Conservation (phyloP, 2,888 invertebrate species). For the Andrena fulva region DNA sequence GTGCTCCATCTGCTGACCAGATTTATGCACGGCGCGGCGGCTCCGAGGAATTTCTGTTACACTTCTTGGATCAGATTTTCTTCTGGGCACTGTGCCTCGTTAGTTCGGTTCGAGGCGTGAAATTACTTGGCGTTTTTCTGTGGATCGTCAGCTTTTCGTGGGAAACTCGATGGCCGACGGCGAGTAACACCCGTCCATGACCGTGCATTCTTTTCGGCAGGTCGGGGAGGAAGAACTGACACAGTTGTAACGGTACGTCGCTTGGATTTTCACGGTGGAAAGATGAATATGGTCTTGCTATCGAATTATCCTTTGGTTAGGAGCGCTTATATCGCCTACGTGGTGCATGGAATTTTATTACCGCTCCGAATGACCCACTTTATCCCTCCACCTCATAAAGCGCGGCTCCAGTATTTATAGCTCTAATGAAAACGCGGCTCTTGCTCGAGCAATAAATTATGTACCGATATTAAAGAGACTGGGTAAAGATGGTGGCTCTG, state of each 20-base stretch:
- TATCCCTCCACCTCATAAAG: constrained; percentile 36
- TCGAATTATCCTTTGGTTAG: constrained; percentile 23
- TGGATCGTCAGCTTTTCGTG: background rate
- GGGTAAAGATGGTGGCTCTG: constrained; percentile 9
- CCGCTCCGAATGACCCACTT: constrained; percentile 43
- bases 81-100: background rate
- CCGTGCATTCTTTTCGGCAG: constrained; percentile 3
- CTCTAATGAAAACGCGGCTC: constrained; percentile 48
- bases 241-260: background rate
- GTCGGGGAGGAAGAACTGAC: constrained; percentile 3
- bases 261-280: background rate
- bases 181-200: background rate
- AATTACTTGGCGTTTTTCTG: background rate
- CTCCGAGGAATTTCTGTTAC: background rate
- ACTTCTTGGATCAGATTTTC: background rate
- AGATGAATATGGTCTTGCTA: background rate
- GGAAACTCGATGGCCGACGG: background rate
- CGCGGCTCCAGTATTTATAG: constrained; percentile 47
- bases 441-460: constrained; percentile 39
- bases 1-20: background rate
- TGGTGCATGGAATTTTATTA: constrained; percentile 48
- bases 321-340: background rate
- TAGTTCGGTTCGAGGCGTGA: background rate
- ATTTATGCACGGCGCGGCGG: background rate
- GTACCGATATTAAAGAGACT: constrained; percentile 43